These are phyloP conservation scores for Oncorhynchus tshawytscha DNA, from an alignment of 2,113 vertebrate genomes.

Conservation along the genomic window DNA sequence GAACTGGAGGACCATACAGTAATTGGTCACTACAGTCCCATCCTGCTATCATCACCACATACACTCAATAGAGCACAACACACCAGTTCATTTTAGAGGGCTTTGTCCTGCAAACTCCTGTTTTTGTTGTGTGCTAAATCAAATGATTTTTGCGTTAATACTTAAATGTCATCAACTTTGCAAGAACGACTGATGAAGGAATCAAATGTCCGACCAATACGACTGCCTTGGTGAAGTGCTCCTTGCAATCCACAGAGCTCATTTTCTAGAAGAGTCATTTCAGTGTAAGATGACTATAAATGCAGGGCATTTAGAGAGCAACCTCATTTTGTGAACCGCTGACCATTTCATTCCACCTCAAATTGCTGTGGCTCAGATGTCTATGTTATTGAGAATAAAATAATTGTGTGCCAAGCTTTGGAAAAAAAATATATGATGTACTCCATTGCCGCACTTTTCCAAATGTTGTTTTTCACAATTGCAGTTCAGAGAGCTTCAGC, in stretches of 20 bases:
- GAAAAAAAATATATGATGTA: not conserved
- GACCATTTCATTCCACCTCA: constrained; percentile 6
- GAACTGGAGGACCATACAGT: not conserved
- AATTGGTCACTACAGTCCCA: not conserved
- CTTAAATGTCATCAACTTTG: not conserved
- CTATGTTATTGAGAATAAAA: not conserved
- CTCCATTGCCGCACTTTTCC: not conserved
- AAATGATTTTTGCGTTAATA: not conserved
- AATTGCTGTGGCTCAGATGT: not conserved
- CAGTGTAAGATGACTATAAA: not conserved
- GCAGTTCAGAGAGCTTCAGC: not conserved
- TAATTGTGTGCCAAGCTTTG: not conserved
- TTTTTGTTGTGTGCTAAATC: not conserved
- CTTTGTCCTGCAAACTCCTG: not conserved
- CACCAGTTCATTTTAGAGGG: not conserved
- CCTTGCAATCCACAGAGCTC: not conserved
- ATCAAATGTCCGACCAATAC: not conserved
- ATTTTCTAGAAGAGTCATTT: not conserved
- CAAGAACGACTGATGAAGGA: not conserved
- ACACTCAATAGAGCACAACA: not conserved
- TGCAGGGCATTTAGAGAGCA: not conserved
- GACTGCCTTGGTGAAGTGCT: not conserved
- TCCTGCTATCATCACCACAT: not conserved
- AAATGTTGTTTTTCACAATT: constrained; percentile 11
- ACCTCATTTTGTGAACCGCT: constrained; percentile 8